Evolutionary conservation across 2,113 vertebrate species (phyloP).

Genomic region (Nycticebus coucang): DNA sequence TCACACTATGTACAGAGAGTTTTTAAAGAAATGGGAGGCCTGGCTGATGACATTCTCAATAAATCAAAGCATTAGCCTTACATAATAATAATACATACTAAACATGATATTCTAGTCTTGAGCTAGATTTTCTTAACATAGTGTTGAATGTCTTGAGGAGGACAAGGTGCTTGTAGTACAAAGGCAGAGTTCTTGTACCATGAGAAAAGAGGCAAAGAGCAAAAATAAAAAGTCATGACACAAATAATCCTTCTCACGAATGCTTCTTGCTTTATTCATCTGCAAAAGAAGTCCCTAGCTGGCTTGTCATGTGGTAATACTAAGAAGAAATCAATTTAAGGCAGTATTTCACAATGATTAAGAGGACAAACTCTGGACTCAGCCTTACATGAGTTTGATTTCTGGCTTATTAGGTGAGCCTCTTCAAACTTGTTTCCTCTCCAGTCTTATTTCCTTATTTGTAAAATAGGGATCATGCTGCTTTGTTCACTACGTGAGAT

Average conservation of each 20-base stretch:
- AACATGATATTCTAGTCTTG: background rate
- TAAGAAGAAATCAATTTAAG: conserved; percentile 7
- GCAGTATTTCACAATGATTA: background rate
- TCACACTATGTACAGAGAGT: background rate
- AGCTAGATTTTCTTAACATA: background rate
- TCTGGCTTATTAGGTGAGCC: background rate
- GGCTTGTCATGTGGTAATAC: background rate
- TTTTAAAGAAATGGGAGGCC: background rate
- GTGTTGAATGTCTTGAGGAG: background rate
- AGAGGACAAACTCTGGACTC: background rate
- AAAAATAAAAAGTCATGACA: background rate
- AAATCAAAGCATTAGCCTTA: background rate
- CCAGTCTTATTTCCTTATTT: background rate
- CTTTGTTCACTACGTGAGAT: background rate
- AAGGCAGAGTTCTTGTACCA: background rate
- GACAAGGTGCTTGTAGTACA: background rate
- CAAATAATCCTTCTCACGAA: background rate
- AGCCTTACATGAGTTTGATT: background rate
- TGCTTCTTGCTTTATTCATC: background rate
- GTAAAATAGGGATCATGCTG: background rate
- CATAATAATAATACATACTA: background rate
- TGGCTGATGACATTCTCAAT: background rate
- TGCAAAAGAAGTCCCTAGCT: background rate
- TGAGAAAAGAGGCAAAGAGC: background rate
- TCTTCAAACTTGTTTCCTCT: background rate